Evolutionary conservation across 2,888 invertebrate species (phyloP).

Genomic region (Sesamia inferens): DNA sequence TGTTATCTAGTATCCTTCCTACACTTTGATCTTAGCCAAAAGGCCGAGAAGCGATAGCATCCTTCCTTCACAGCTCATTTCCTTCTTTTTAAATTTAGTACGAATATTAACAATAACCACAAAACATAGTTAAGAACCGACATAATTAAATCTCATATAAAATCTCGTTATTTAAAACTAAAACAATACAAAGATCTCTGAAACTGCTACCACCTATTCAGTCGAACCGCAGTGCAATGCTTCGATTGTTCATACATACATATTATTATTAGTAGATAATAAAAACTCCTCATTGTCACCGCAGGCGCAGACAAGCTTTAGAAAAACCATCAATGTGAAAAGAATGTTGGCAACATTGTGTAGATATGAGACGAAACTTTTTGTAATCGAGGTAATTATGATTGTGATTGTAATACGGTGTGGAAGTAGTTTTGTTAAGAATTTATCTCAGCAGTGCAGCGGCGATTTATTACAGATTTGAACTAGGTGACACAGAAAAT

Average conservation of each 20-base stretch:
- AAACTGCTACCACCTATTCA: constrained; percentile 35
- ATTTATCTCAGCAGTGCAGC: constrained; percentile 31
- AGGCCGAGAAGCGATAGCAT: too few relatives aligned
- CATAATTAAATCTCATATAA: not conserved
- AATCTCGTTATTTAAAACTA: constrained; percentile 5
- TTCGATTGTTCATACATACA: constrained; percentile 59
- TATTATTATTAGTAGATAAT: constrained; percentile 36
- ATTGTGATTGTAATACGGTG: constrained; percentile 56
- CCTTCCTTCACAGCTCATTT: not conserved
- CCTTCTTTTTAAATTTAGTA: not conserved
- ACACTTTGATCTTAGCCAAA: too few relatives aligned
- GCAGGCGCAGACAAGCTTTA: constrained; percentile 20
- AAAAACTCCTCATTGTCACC: constrained; percentile 66
- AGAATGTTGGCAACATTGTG: constrained; percentile 64
- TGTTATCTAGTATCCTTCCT: too few relatives aligned
- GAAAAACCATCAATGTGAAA: constrained; percentile 65
- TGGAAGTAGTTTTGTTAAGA: constrained; percentile 49
- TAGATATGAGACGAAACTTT: constrained; percentile 51
- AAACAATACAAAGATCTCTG: constrained; percentile 44
- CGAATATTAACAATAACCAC: not conserved
- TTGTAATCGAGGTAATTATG: constrained; percentile 56
- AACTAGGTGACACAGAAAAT: not conserved
- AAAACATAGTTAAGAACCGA: not conserved
- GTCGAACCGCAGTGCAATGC: constrained; percentile 47
- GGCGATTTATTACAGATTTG: constrained; percentile 19